phyloP scores from a whole-genome alignment of 1,140 invertebrate species.

The Sesamia nonagrioides region DNA sequence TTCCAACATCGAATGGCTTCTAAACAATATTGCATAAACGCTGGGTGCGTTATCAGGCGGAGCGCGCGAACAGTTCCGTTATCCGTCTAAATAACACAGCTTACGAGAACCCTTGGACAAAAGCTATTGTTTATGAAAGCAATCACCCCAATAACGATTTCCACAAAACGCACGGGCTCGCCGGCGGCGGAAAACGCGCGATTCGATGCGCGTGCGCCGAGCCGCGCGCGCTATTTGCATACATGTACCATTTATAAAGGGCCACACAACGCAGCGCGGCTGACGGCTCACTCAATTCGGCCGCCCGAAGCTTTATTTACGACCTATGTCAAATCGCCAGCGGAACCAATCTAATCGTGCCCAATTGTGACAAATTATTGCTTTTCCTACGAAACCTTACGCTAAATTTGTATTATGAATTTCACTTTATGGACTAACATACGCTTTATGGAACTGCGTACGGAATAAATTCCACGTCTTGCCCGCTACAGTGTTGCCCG shows the following conservation, averaged over 20 bases:
- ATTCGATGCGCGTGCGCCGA: constrained; percentile 84
- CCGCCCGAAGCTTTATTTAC: constrained; percentile 78
- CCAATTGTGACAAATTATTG: constrained; percentile 86
- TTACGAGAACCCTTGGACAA: constrained; percentile 79
- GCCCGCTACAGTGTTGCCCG: constrained; percentile 76
- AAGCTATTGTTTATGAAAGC: constrained; percentile 86
- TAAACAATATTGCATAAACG: constrained; percentile 64
- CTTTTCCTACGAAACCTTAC: constrained; percentile 85
- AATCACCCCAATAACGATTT: constrained; percentile 87
- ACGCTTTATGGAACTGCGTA: constrained; percentile 70
- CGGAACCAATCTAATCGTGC: constrained; percentile 85
- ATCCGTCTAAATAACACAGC: constrained; percentile 72
- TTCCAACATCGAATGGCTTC: constrained; percentile 49
- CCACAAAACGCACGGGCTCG: constrained; percentile 77
- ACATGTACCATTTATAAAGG: constrained; percentile 61
- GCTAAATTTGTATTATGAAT: constrained; percentile 79
- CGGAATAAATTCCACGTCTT: constrained; percentile 58
- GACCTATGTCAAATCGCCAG: constrained; percentile 84
- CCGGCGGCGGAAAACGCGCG: constrained; percentile 81
- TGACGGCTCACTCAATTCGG: constrained; percentile 64
- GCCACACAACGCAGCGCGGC: constrained; percentile 48
- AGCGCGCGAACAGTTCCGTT: constrained; percentile 67
- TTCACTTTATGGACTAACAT: constrained; percentile 74
- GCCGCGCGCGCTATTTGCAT: constrained; percentile 74
- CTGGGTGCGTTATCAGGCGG: constrained; percentile 68